Conservation (phyloP, 1,140 invertebrate genomes). For the Whitmania pigra region DNA sequence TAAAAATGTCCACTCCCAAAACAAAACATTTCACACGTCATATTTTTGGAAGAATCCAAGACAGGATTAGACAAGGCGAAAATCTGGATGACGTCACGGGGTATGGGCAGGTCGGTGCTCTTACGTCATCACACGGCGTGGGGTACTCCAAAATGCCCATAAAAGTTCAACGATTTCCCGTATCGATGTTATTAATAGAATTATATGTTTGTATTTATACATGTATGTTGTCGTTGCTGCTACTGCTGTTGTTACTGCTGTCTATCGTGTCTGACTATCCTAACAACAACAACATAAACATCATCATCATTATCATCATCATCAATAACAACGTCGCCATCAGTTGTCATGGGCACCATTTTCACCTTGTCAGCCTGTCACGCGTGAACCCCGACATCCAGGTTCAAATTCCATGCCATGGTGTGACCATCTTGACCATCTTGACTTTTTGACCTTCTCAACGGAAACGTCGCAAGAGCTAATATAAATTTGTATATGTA, state of each 20-base stretch:
- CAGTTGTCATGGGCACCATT: not conserved
- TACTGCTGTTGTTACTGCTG: not conserved
- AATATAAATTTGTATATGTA: too few species aligned
- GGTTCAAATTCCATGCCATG: too few species aligned
- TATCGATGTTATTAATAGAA: not conserved
- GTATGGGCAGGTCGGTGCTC: not conserved
- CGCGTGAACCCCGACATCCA: not conserved
- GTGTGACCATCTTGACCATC: too few species aligned
- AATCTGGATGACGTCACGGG: not conserved
- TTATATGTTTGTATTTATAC: not conserved
- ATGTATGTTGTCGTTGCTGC: not conserved
- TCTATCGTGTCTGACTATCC: not conserved
- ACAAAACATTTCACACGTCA: too few species aligned
- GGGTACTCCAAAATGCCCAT: not conserved
- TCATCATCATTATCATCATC: not conserved
- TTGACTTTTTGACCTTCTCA: too few species aligned
- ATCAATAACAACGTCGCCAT: not conserved
- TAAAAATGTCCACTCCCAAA: too few species aligned
- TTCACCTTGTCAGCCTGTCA: too few species aligned
- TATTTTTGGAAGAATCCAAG: too few species aligned
- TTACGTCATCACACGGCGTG: not conserved
- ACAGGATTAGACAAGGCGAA: too few species aligned
- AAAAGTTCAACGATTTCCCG: not conserved
- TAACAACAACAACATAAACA: not conserved
- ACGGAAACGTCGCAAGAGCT: too few species aligned